Evolutionary conservation across 2,113 vertebrate species (phyloP).

Genomic region (Aldabrachelys gigantea): DNA sequence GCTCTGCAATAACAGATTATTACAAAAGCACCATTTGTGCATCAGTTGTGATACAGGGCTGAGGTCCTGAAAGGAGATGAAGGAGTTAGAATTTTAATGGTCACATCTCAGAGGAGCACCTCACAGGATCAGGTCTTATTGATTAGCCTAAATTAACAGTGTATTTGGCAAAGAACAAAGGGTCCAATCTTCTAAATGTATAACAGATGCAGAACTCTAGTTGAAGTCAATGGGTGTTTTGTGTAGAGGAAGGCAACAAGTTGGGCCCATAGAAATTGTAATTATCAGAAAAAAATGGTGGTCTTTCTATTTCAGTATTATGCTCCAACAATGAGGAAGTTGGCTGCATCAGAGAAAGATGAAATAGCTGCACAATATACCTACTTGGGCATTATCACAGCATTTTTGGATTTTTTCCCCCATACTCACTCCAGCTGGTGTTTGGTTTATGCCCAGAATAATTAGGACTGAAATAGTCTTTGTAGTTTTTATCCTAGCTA

Average conservation of each 20-base stretch:
- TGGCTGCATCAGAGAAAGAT: background rate
- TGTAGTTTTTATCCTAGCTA: background rate
- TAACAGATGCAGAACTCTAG: fast-evolving
- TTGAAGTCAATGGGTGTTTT: background rate
- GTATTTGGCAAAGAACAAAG: background rate
- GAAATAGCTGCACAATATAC: background rate
- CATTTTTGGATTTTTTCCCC: background rate
- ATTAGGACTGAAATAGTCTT: background rate
- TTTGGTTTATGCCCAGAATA: background rate
- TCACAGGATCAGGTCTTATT: background rate
- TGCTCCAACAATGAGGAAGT: background rate
- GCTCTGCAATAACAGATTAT: background rate
- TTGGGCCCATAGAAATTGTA: background rate
- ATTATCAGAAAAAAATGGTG: background rate
- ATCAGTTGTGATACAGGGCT: background rate
- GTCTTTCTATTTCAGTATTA: background rate
- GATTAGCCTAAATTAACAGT: background rate
- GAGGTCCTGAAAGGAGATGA: background rate
- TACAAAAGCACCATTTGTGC: background rate
- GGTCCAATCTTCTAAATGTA: background rate
- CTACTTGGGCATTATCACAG: background rate
- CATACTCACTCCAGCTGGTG: background rate
- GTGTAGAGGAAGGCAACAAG: background rate
- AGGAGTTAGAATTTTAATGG: background rate
- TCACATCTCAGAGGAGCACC: background rate